Base-by-base conservation (phyloP, 35 echinoderm and acorn worm genomes). In the Heliocidaris tuberculata region DNA sequence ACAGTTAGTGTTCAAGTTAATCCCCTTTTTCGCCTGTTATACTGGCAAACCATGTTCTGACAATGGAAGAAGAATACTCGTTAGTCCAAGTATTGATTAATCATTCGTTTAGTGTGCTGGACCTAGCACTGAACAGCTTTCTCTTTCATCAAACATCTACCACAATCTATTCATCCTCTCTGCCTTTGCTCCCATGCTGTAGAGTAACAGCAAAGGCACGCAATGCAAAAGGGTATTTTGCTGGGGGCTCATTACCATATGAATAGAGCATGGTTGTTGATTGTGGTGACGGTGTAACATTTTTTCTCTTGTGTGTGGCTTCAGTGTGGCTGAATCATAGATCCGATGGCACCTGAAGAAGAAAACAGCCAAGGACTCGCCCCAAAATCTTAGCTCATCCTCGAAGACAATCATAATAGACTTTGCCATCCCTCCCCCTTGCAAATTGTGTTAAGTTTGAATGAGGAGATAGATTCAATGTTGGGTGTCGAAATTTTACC, bases 241-340 rank as follows among this genome's bases (percentile, higher is more conserved):
- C 31, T 88, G 31, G 32, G 47, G 87, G 87, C 87, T 42, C 31
- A 89, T 89, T 89, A 47, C 87, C 87, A 89, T 89, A 89, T 89
- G 31, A 89, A 89, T 89, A 89, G 31, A 1, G 27, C 65, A 89
- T 19, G 87, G 87, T 89, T 48, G 31, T 89, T 89, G 87, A 89
- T 89, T 89, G 87, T 48, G 87, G 47, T 89, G 87, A 89, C 87
- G 47, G 32, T 89, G 87, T 89, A 89, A 47, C 87, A 89, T 89
- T n/a, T 78, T 78, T 78, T 89, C 87, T 89, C 87, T 47, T 89
- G 87, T 78, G 87, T 48, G 87, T 48, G 87, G 31, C 87, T 89
- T 89, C 87, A 89, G 12, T 27, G 24, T 32, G 87, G 31, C 32
- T 47, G 87, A 13, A 89, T 89, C 87, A 89, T 89, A n/a, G 65